Evolutionary conservation across 2,888 invertebrate species (phyloP).

Genomic region (Elysia crispata): DNA sequence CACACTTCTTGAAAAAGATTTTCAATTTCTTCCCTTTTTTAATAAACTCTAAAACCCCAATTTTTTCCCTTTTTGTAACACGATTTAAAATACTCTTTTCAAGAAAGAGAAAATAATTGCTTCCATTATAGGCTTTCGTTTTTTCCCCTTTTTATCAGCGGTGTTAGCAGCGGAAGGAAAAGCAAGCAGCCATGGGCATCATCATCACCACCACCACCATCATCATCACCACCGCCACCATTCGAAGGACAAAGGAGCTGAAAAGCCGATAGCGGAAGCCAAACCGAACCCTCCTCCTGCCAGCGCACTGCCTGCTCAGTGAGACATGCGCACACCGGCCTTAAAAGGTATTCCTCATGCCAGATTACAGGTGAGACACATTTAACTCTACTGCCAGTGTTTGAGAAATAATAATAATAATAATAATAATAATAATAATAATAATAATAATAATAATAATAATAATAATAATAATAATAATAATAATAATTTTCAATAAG

Average conservation of each 20-base stretch:
- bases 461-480: too few relatives aligned
- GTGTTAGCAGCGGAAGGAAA: constrained; percentile 48
- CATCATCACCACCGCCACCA: constrained; percentile 48
- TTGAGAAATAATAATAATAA: background rate
- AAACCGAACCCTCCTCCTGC: background rate
- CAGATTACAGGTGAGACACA: background rate
- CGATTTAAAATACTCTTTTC: too few relatives aligned
- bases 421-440: background rate
- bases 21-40: background rate
- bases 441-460: background rate
- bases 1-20: background rate
- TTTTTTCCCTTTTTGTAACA: too few relatives aligned
- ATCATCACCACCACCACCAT: constrained; percentile 47
- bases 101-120: too few relatives aligned
- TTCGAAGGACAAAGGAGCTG: constrained; percentile 29
- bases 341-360: too few relatives aligned
- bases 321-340: background rate
- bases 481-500: too few relatives aligned
- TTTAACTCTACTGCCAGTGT: too few relatives aligned
- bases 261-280: constrained; percentile 24
- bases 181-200: constrained; percentile 33
- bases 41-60: background rate
- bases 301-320: constrained; percentile 40
- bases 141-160: background rate
- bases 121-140: too few relatives aligned